Evolutionary conservation across 2,888 invertebrate genomes (phyloP), one percentile per base, ranked within the genome.

Genomic region (Cryptus viduatorius): DNA sequence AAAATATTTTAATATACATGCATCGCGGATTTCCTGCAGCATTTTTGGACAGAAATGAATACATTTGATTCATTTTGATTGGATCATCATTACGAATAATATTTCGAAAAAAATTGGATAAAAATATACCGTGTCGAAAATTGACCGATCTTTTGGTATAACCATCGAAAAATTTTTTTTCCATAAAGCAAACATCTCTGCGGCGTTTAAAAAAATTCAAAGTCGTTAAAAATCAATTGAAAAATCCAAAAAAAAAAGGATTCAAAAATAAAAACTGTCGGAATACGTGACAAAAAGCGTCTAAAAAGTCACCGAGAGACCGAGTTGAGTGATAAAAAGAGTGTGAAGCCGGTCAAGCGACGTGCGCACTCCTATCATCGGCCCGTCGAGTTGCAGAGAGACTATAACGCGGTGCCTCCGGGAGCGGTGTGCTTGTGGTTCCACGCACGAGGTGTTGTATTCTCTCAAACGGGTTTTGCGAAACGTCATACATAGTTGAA

Each of bases 351-450:
- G 72, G 67, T 56, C 42, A 37, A 76, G 46, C 59, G 80, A 50
- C 80, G 72, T 76, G 76, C 76, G 79, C 29, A 79, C 76, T 65
- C 42, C 50, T 76, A 19, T 53, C 76, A n/a, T 76, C 76, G 24
- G 37, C 42, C 42, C 65, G 61, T 12, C 69, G 71, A 79, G 71
- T 44, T 3, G 59, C 78, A 24, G 72, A 76, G 65, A 37, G 56
- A 37, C 72, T 37, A 19, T 19, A 53, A 12, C 48, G 42, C 4
- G 76, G 19, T 14, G 50, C 44, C 42, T 5, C 46, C 65, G 29
- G 14, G 12, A 8, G n/a, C 31, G 19, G 10, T 50, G 8, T 29
- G 31, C 14, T 48, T 31, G 59, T 31, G 4, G n/a, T 31, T 14
- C 14, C 48, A 14, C 48, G 12, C 48, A 48, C 48, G 48, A 8